Conservation (phyloP, 2,797 vertebrate species). For the Menidia menidia region DNA sequence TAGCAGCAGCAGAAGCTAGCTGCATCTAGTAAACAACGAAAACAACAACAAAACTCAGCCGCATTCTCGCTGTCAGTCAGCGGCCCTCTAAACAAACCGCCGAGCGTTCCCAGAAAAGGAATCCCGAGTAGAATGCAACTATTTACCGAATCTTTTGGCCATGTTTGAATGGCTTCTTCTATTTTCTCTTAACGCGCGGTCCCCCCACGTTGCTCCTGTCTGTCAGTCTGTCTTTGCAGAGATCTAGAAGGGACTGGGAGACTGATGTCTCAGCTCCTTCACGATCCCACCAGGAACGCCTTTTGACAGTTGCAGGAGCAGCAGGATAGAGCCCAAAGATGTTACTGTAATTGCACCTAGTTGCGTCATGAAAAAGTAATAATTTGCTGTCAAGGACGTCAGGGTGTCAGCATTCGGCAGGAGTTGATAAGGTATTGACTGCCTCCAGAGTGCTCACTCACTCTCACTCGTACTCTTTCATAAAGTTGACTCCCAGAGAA, state of each 20-base stretch:
- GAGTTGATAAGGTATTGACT: conserved; percentile 86
- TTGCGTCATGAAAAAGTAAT: conserved; percentile 89
- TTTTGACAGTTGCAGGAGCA: conserved; percentile 86
- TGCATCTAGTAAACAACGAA: conserved; percentile 60
- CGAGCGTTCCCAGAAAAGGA: conserved; percentile 63
- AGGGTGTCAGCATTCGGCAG: conserved; percentile 86
- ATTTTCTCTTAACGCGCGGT: conserved; percentile 57
- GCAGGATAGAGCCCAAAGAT: conserved; percentile 83
- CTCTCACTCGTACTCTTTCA: conserved; percentile 72
- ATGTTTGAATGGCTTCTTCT: conserved; percentile 72
- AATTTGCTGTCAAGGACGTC: conserved; percentile 88
- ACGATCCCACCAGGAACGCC: conserved; percentile 82
- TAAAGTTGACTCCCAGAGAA: conserved; percentile 82
- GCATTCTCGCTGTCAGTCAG: conserved; percentile 73
- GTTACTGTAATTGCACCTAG: conserved; percentile 89
- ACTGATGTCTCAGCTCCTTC: conserved; percentile 85
- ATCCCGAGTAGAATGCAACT: conserved; percentile 68
- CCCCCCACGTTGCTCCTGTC: conserved; percentile 64
- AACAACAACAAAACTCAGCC: conserved; percentile 73
- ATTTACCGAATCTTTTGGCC: conserved; percentile 75
- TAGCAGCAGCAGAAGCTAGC: conserved; percentile 56
- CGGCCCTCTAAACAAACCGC: conserved; percentile 68
- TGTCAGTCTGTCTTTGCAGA: conserved; percentile 81
- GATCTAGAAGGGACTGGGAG: conserved; percentile 79
- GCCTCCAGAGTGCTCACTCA: conserved; percentile 81